Base-by-base conservation (phyloP, 2,888 invertebrate genomes). In the Conops quadrifasciatus region DNA sequence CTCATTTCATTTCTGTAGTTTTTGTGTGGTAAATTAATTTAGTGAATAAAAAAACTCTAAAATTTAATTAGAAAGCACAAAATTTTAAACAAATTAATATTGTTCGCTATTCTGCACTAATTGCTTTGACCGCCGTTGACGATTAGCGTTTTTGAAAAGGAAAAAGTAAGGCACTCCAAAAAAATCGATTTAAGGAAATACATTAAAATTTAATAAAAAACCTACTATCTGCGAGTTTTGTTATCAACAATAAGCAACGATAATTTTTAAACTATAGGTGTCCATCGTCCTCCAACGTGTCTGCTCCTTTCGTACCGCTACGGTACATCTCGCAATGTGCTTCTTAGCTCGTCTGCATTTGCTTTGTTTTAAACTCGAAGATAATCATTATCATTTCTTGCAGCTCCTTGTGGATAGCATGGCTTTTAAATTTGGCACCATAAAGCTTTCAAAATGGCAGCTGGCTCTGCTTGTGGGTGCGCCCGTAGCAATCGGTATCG, bases 401-500 rank as follows among this genome's bases (percentile, higher is more conserved):
- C 63, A 65, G 21, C 13, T 62, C 51, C 16, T 36, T 45, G 28
- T 49, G 43, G 13, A 51, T 7, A 73, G 71, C 63, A 80, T 80
- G 76, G 74, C 80, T 28, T 79, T 78, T 45, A 83, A 80, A 72
- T 72, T 83, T 67, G 79, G 80, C 59, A 80, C 81, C 16, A 70
- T 84, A 16, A 81, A 81, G 67, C 72, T 84, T 5, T 79, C 91
- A 77, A 94, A 92, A 89, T 95, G 95, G 94, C 94, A 95, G 88
- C 88, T 95, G 80, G 95, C 94, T 73, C 88, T 95, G 74, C 90
- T 92, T 73, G 89, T 95, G 75, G 94, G 95, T 78, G 92, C 94
- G 75, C 94, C 94, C 80, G 89, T 95, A 77, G 94, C 93, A 72
- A 88, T 94, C 71, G 95, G 95, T 71, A 87, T 95, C 81, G 94